Conservation (phyloP, 1,140 invertebrate genomes). For the Campoletis sonorensis region DNA sequence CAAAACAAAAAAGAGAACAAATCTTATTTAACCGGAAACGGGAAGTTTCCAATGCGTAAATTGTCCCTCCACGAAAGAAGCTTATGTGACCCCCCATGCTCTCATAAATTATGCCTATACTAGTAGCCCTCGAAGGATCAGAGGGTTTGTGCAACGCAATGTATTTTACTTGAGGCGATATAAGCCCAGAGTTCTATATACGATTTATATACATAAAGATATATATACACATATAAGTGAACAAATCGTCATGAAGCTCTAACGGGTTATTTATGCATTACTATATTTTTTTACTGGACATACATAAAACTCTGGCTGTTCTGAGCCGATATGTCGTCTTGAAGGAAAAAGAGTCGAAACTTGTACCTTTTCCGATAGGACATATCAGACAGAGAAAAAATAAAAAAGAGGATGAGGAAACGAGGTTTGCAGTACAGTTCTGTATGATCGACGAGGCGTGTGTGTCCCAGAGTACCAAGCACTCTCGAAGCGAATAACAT, state of each 20-base stretch:
- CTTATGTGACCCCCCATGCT: background rate
- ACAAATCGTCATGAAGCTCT: slow-evolving; percentile 14
- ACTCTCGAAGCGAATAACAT: slow-evolving; percentile 41
- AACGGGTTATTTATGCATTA: slow-evolving; percentile 34
- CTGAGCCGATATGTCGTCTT: slow-evolving; percentile 11
- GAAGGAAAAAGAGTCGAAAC: slow-evolving; percentile 27
- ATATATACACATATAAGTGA: background rate
- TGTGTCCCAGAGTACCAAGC: slow-evolving; percentile 25
- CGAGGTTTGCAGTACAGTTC: slow-evolving; percentile 1
- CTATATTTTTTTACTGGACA: slow-evolving; percentile 26
- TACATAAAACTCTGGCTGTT: slow-evolving; percentile 9
- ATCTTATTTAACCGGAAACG: too few relatives aligned
- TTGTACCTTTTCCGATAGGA: slow-evolving; percentile 39
- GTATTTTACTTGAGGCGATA: background rate
- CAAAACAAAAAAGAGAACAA: too few relatives aligned
- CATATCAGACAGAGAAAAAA: slow-evolving; percentile 22
- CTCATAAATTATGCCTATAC: background rate
- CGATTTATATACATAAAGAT: background rate
- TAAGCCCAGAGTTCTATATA: background rate
- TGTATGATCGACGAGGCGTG: slow-evolving; percentile 39
- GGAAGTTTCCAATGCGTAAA: too few relatives aligned
- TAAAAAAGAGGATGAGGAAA: background rate
- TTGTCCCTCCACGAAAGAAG: too few relatives aligned
- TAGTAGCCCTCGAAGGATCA: background rate
- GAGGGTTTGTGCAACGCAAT: background rate